A percentile compares a stretch with the other conserved stretches of the same genome.
These are phyloP conservation scores for Polydesmus complanatus DNA, from an alignment of 2,888 invertebrate genomes.

Conservation along the genomic window DNA sequence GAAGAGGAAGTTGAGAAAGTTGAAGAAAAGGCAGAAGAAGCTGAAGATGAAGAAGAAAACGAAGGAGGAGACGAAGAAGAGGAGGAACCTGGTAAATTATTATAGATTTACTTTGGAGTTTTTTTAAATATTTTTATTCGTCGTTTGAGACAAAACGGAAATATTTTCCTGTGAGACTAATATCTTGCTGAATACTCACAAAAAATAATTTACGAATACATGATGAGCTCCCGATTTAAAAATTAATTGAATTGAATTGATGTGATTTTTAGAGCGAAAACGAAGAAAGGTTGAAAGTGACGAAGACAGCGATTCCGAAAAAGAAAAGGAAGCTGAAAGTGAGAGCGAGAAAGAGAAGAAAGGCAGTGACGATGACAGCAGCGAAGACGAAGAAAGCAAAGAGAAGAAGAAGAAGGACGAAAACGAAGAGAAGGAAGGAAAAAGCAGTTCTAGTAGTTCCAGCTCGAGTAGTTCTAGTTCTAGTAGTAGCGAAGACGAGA, in stretches of 20 bases:
- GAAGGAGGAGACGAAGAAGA: conserved; percentile 8
- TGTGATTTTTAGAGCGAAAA: too few species aligned
- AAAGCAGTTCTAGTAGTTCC: conserved; percentile 9
- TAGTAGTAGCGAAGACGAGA: conserved; percentile 14
- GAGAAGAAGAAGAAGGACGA: conserved; percentile 21
- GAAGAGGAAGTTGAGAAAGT: conserved; percentile 47
- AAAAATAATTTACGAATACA: too few species aligned
- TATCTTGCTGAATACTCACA: too few species aligned
- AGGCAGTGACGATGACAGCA: conserved; percentile 23
- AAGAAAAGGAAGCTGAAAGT: neutral
- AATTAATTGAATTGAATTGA: too few species aligned
- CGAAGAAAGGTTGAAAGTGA: conserved; percentile 3
- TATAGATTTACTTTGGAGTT: too few species aligned
- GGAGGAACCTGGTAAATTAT: neutral
- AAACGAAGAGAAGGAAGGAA: conserved; percentile 9
- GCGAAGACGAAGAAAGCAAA: conserved; percentile 38
- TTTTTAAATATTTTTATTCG: too few species aligned
- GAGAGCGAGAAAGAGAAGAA: conserved; percentile 8
- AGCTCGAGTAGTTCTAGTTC: neutral
- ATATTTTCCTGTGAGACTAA: too few species aligned
- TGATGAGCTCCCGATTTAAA: too few species aligned
- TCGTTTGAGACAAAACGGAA: too few species aligned
- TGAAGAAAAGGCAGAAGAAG: conserved; percentile 22
- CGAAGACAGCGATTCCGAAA: neutral
- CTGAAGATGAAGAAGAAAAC: conserved; percentile 2